Evolutionary conservation across 2,888 invertebrate genomes (phyloP), one percentile per base, ranked within the genome.

Genomic region (Cantharis rustica): DNA sequence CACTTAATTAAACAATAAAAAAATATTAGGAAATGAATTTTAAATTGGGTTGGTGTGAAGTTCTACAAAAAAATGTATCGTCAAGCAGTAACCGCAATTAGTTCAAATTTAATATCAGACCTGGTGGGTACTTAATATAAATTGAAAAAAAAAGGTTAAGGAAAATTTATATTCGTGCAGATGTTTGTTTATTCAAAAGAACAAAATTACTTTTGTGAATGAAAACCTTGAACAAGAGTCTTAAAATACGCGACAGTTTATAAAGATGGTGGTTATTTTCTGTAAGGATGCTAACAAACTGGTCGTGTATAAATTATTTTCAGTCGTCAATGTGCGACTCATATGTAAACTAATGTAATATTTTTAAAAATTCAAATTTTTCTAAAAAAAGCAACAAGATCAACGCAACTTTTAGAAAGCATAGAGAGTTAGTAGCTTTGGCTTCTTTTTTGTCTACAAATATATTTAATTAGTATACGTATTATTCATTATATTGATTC

Each of bases 401-500:
- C 85, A 83, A 84, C 84, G 85, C 84, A 85, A 86, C 81, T 84
- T 83, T 86, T 86, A 86, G 77, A 85, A 85, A 87, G 87, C 87
- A 85, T 84, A 61, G 31, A 16, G 47, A 47, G 47, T 68, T 77
- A 73, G 76, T 77, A 81, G 75, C 77, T 77, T 79, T 81, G 78
- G 80, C 80, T 80, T 68, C 79, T 78, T 77, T 47, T 47, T 47
- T 79, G 17, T 66, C 80, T 80, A 79, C 80, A 80, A 84, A 84
- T 82, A 81, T 79, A 81, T 81, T 81, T 81, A 80, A 78, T 82
- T 79, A 84, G 84, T 86, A 86, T 86, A 86, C 85, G 84, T 85
- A 85, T 85, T 84, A 84, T 85, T 82, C 84, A 86, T 87, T 47
- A 87, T 85, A 86, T 86, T 85, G 86, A 85, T 84, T 86, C 83